Base-by-base conservation (phyloP, 2,797 vertebrate genomes). In the Harpagifer antarcticus region DNA sequence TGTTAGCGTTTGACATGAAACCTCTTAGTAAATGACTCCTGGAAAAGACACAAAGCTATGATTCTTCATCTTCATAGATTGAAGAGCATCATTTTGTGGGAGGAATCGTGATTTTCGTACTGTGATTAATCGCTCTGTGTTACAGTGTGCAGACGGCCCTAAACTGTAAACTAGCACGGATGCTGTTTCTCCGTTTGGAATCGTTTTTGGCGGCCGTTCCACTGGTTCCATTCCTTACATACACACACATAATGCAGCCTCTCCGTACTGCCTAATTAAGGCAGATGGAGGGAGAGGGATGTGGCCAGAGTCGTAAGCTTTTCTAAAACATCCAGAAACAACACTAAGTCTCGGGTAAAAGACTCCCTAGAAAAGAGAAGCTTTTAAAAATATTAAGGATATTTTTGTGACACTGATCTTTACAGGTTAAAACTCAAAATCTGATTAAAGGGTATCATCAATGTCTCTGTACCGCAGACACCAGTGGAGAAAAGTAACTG, bases 191-290 rank as follows among this genome's bases (percentile, higher is more conserved):
- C 45, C 2, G 31, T 49, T 76, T 83, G 73, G 78, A 78, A 69
- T 82, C 17, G 67, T 50, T 43, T 68, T 72, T 82, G 68, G 81
- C 79, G 58, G 69, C 74, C 61, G 69, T 69, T 86, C 52, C 67
- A 42, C 43, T 74, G 27, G 42, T 56, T 78, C 54, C 77, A 85
- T 78, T 89, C 75, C 76, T 76, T 40, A 72, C 73, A 65, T 16
- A 78, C 78, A 86, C 49, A 78, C 65, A 78, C 45, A 80, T 70
- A 77, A 86, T 84, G 75, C 55, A 78, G 74, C 49, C 78, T 52
- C 72, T 79, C 76, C 80, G 59, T 55, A 87, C 71, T 91, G 91
- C 92, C 92, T 89, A 93, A 92, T 92, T 93, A 92, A 92, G 93
- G 90, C 91, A 92, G 76, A 81, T 56, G 43, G 33, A 43, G 45